Evolutionary conservation across 2,888 invertebrate genomes (phyloP).

Genomic region (Drosophila anceps): DNA sequence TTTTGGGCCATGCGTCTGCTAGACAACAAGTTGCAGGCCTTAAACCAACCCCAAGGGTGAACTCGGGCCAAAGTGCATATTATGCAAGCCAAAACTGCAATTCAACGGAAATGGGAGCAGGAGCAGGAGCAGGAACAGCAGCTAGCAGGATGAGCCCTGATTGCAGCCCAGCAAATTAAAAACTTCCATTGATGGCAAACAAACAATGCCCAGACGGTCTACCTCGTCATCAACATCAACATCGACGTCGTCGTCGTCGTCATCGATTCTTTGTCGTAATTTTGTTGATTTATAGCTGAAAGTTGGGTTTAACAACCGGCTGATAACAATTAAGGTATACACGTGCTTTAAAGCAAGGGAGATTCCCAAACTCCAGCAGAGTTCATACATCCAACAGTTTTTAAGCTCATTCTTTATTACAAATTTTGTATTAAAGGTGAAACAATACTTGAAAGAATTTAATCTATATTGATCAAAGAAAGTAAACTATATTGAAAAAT

Average conservation of each 20-base stretch:
- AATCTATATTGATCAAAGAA: too few relatives aligned
- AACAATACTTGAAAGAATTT: too few relatives aligned
- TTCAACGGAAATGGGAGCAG: constrained; percentile 27
- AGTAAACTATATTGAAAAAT: too few relatives aligned
- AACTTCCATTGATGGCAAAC: constrained; percentile 75
- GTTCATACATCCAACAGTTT: not conserved
- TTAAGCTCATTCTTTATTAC: not conserved
- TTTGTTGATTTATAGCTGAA: constrained; percentile 54
- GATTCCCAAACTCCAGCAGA: not conserved
- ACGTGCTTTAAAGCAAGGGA: not conserved
- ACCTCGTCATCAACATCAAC: constrained; percentile 24
- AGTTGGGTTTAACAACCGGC: constrained; percentile 33
- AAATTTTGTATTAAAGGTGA: not conserved
- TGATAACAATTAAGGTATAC: constrained; percentile 52
- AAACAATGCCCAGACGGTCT: constrained; percentile 63
- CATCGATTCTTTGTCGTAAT: constrained; percentile 70
- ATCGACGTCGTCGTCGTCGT: constrained; percentile 13
- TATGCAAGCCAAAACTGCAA: constrained; percentile 78
- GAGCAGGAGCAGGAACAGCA: constrained; percentile 7
- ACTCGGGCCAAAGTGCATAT: constrained; percentile 68
- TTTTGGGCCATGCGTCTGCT: constrained; percentile 45
- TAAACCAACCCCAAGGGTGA: constrained; percentile 56
- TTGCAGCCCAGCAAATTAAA: constrained; percentile 70
- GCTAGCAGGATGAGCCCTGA: constrained; percentile 22
- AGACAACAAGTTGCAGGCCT: constrained; percentile 59